Base-by-base conservation (phyloP, 2,888 invertebrate species). In the Dryobota labecula region DNA sequence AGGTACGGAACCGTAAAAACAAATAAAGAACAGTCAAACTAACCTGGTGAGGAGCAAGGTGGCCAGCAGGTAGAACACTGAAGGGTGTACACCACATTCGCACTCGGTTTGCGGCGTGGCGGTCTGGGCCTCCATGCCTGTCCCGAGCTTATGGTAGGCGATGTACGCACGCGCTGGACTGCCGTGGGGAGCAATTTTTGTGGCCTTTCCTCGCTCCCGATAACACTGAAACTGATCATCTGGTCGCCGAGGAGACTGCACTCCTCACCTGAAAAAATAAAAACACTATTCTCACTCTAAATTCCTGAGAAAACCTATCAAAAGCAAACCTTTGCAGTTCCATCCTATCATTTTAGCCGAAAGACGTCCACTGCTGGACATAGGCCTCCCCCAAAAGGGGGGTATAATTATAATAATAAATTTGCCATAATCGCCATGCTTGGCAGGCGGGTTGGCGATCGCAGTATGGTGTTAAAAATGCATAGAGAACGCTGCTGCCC, bases 81-180 rank as follows among this genome's bases (percentile, higher is more conserved):
- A 96, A 11, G 97, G 97, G 87, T 97, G 97, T 70, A 97, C 96
- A 87, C 96, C 96, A 90, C 97, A 97, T 87, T 97, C 97, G 96
- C 97, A 97, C 75, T 96, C 96, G 64, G 94, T 87, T 70, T 91
- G 90, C 87, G 96, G 96, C 87, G 96, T 96, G 85, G 90, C 76
- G 70, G 94, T 96, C 86, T 96, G 96, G 71, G 96, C 90, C 84
- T 96, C 96, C 93, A 96, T 96, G 87, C 92, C 94, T 92, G 96
- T 95, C 94, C 96, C 93, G 90, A 96, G 94, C 85, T 97, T 87
- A 97, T 98, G 96, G 97, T 96, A 89, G 97, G 96, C 89, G 97
- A 96, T 90, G 96, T 97, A 95, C 89, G 95, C 96, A 85, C 95
- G 94, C 86, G 94, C 95, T 87, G 95, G 95, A 88, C 94, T 95